Percentiles rank a stretch among this genome's conserved stretches.
phyloP scores from a whole-genome alignment of 2,113 vertebrate species.

The Melanotaenia duboulayi region DNA sequence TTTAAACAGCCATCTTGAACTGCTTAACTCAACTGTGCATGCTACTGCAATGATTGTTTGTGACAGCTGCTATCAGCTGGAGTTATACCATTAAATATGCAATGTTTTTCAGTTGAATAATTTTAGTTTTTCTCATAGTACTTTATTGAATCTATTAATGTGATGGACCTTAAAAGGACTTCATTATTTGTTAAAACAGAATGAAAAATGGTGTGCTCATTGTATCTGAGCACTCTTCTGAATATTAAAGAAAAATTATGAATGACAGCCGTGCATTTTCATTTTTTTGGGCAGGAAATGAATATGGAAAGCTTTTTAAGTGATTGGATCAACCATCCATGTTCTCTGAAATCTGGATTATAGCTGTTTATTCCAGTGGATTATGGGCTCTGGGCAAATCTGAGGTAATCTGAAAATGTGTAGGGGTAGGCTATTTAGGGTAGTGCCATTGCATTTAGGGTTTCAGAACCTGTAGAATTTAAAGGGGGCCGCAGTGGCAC shows the following conservation, averaged over 20 bases:
- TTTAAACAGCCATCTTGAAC: too few relatives aligned
- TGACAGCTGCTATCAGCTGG: not conserved
- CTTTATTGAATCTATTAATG: not conserved
- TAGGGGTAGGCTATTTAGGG: conserved; percentile 55
- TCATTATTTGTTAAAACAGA: not conserved
- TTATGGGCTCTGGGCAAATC: conserved; percentile 55
- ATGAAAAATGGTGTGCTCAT: not conserved
- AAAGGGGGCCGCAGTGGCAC: too few relatives aligned
- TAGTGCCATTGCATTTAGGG: conserved; percentile 6
- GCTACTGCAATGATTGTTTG: not conserved
- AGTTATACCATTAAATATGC: not conserved
- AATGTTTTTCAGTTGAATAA: too few relatives aligned
- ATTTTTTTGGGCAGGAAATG: not conserved
- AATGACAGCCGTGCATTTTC: conserved; percentile 2
- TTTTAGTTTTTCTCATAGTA: not conserved
- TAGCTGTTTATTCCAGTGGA: conserved; percentile 54
- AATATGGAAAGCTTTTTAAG: not conserved
- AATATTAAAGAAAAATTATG: not conserved
- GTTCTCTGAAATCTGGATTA: conserved; percentile 59
- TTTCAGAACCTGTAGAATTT: not conserved
- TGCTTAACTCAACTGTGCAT: too few relatives aligned
- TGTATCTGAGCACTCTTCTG: not conserved
- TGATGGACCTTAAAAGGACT: not conserved
- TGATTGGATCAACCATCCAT: not conserved
- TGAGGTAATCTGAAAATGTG: conserved; percentile 68